A percentile compares a stretch with the other conserved stretches of the same genome.
These are phyloP conservation scores for Agrilus mali DNA, from an alignment of 2,888 invertebrate genomes.

Conservation along the genomic window DNA sequence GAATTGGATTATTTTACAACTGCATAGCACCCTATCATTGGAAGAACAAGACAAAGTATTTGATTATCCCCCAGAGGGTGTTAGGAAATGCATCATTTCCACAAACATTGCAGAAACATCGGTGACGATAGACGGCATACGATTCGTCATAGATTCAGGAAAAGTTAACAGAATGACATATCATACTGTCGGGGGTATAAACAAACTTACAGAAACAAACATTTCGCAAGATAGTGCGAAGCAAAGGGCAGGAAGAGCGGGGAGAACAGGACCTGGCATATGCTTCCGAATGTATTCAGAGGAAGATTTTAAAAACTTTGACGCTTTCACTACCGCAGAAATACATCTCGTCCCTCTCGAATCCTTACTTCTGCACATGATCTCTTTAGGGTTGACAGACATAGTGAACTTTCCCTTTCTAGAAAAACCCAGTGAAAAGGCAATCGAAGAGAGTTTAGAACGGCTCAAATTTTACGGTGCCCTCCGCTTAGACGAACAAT, in stretches of 20 bases:
- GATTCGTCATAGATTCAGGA: constrained; percentile 95
- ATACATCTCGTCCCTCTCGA: constrained; percentile 90
- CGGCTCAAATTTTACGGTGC: constrained; percentile 78
- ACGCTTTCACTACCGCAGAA: constrained; percentile 82
- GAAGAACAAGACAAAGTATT: constrained; percentile 97
- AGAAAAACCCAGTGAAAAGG: constrained; percentile 76
- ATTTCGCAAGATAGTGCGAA: constrained; percentile 96
- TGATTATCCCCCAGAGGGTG: constrained; percentile 87
- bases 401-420: constrained; percentile 88
- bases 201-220: constrained; percentile 85
- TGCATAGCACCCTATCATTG: constrained; percentile 87
- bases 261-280: constrained; percentile 88
- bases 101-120: constrained; percentile 99
- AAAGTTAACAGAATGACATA: constrained; percentile 95
- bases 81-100: constrained; percentile 91
- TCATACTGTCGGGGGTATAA: constrained; percentile 81
- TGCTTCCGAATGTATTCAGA: constrained; percentile 86
- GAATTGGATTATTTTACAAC: constrained; percentile 83
- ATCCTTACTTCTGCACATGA: constrained; percentile 82
- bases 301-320: constrained; percentile 65
- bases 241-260: constrained; percentile 91
- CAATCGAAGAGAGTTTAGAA: constrained; percentile 75
- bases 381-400: constrained; percentile 85
- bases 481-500: constrained; percentile 59
- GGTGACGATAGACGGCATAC: constrained; percentile 93